Evolutionary conservation across 2,888 invertebrate genomes (phyloP), one percentile per base, ranked within the genome.

Genomic region (Dyspetes luteomarginatus): DNA sequence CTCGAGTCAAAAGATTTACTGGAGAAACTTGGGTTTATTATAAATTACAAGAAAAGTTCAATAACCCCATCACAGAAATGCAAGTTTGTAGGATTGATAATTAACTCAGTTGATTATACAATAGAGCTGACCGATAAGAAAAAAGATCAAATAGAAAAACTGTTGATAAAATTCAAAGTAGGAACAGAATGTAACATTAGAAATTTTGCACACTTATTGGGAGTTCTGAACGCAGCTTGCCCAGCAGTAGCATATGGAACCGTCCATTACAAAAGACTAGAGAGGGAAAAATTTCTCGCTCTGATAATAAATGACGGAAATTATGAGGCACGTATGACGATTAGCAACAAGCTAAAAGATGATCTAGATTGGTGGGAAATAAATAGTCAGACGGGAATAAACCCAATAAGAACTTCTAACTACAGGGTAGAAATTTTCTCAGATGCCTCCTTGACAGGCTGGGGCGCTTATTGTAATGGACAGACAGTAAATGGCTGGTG

Each of bases 331-430:
- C 5, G 7, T 24, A 79, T 79, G 74, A 58, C 2, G 12, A 24
- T 79, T 4, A 55, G 17, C 15, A 69, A 9, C 5, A 45, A 69
- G 7, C 22, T 75, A 1, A 24, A 56, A 60, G 62, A 69, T n/a
- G 64, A 74, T 68, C 28, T 79, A n/a, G 22, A 45, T 5, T 79
- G 69, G 75, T 75, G 79, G 75, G 36, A 78, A 73, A 22, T 30
- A 7, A 78, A 78, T 26, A 62, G 50, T 50, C 26, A 52, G 55
- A 68, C 52, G 9, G 62, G 69, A 48, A 12, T 52, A 43, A 79
- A 74, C 22, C 74, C 45, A 12, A 80, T 72, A 48, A 60, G 60
- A 19, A 68, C 48, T 2, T 26, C 0, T 0, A 28, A 68, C 4
- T 68, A 68, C 19, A 22, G 9, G 28, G 19, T 64, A 7, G 62